Evolutionary conservation across 2,888 invertebrate genomes (phyloP), one percentile per base, ranked within the genome.

Genomic region (Orchesellides sinensis): DNA sequence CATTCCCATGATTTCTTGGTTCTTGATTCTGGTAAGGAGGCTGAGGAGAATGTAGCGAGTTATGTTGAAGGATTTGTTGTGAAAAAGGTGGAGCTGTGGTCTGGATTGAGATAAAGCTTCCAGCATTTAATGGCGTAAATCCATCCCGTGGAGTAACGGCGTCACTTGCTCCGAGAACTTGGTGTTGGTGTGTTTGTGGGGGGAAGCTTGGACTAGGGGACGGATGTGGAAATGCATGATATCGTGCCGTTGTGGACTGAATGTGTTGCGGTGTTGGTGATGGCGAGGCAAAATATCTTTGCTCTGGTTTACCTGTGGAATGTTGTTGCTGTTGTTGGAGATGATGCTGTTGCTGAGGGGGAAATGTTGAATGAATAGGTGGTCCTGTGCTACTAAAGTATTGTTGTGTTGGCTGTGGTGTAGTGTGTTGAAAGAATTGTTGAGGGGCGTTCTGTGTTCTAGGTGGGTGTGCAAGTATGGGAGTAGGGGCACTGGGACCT

Each of bases 21-120:
- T 21, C 27, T 66, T n/a, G n/a, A 52, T 52, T 23, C 35, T 72
- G 68, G n/a, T 63, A 65, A 35, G 56, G 56, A 4, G 52, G 63
- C n/a, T 65, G 29, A 32, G 19, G 81, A n/a, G 61, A 65, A 3
- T 83, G 70, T n/a, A 83, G 45, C 0, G 75, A 77, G 17, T 83
- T 77, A n/a, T 83, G 83, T 17, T 72, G 59, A 12, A 80, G 35
- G 49, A 84, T 84, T 75, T 83, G 84, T 56, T 84, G 75, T 0
- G 84, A 84, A 40, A 87, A 87, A 5, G 84, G 83, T 8, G 84
- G 74, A 17, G 86, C 83, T 3, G 88, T 82, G 6, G 86, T 84
- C 47, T 84, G 84, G 49, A 84, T 84, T 2, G 86, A 84, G 25
- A 86, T 75, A 27, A 77, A 86, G 54, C 84, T 84, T 65, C 86